Conservation (phyloP, 2,888 invertebrate species). For the Drosophila falleni region DNA sequence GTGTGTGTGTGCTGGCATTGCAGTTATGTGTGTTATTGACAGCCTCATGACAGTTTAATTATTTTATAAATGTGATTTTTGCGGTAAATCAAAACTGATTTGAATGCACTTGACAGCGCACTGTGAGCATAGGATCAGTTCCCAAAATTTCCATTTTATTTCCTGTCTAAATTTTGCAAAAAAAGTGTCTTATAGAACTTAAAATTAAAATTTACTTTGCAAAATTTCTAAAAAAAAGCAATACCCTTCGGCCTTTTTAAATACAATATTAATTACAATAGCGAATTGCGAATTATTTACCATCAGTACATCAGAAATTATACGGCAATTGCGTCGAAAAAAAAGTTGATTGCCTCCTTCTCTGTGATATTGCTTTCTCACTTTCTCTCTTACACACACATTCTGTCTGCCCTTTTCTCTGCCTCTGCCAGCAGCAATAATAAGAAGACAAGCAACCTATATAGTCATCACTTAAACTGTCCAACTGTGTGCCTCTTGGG, state of each 20-base stretch:
- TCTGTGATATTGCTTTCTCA: no score
- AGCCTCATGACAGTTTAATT: constrained; percentile 74
- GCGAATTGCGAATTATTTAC: neutral
- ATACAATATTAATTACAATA: neutral
- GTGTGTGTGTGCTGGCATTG: constrained; percentile 18
- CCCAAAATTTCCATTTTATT: constrained; percentile 1
- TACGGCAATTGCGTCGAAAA: neutral
- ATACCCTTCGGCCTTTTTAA: neutral
- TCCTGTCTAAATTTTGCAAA: neutral
- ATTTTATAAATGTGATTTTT: constrained; percentile 61
- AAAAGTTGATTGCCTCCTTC: neutral
- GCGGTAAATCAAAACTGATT: constrained; percentile 43
- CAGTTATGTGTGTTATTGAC: constrained; percentile 62
- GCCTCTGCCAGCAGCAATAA: constrained; percentile 22
- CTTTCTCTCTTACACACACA: neutral
- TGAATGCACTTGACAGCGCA: constrained; percentile 22
- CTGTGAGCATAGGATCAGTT: neutral
- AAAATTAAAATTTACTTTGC: neutral
- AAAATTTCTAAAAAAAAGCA: neutral
- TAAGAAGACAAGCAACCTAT: constrained; percentile 46
- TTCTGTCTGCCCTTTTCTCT: neutral
- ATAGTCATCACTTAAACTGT: constrained; percentile 73
- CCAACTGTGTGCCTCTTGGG: constrained; percentile 60
- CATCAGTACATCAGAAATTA: no score
- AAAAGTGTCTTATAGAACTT: neutral